Evolutionary conservation across 1,140 invertebrate species (phyloP), one percentile per base, ranked within the genome.

Genomic region (Subanguina moxae): DNA sequence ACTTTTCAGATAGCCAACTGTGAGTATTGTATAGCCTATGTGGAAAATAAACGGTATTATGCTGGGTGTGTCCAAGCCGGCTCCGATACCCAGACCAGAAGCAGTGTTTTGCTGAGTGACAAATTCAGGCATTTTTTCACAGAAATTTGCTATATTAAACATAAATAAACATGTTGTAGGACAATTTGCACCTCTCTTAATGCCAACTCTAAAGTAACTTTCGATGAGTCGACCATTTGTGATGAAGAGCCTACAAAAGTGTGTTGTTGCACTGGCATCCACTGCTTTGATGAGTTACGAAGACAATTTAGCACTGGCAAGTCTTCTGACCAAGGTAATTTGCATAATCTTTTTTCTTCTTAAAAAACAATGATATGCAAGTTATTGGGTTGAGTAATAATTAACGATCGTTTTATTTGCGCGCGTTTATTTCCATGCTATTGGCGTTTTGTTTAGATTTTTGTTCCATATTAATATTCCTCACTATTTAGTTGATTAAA

Each of bases 21-120:
- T 52, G 48, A 52, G 3, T 52, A 52, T 25, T 52, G 48, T 52
- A 52, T 52, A 8, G 48, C 48, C 8, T 52, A 52, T 25, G 48
- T 52, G n/a, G n/a, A 25, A 21, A 25, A 52, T 25, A 15, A 52
- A 5, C n/a, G 23, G 23, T 52, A 21, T 25, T 19, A 21, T 21
- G n/a, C 48, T 5, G 48, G 48, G 3, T 52, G 48, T 52, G 48
- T 52, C 17, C 48, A 52, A 15, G 3, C n/a, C 3, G 11, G 32
- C 32, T 38, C 32, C 32, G 11, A 38, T 38, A 38, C 3, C 11
- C 32, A 38, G 11, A 3, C 32, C 17, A 52, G 15, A 3, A 19
- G 3, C n/a, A 52, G 48, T 52, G 48, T 52, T 52, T 21, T 52
- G n/a, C 23, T 52, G 15, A 15, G 23, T 7, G 48, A 52, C 17